A percentile compares a stretch with the other conserved stretches of the same genome.
These are phyloP conservation scores for Tetragnatha versicolor DNA, from an alignment of 1,140 invertebrate genomes.

Conservation along the genomic window DNA sequence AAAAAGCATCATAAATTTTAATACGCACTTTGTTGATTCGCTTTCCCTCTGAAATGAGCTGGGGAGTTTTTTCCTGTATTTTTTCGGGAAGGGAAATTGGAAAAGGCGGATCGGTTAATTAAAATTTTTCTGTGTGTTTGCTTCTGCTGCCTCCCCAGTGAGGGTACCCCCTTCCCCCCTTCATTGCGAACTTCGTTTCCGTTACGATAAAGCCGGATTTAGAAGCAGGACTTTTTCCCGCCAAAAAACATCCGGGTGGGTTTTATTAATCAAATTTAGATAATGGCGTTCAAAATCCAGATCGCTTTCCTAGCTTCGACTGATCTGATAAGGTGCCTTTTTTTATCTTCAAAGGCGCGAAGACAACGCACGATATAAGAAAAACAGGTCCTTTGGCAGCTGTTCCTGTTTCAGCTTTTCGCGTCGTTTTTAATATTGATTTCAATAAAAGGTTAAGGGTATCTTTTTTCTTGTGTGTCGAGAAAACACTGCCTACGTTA, in stretches of 20 bases:
- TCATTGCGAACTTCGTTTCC: neutral
- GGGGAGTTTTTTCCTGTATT: constrained; percentile 10
- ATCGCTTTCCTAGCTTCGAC: too few relatives aligned
- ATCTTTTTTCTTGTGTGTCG: too few relatives aligned
- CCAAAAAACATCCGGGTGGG: constrained; percentile 23
- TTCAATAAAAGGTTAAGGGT: too few relatives aligned
- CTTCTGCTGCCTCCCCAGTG: neutral
- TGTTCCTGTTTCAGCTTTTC: too few relatives aligned
- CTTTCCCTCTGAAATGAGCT: constrained; percentile 16
- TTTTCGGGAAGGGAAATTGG: constrained; percentile 2
- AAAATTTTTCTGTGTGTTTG: constrained; percentile 20
- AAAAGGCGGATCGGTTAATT: constrained; percentile 46
- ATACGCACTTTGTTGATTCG: constrained; percentile 30
- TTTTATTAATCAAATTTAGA: constrained; percentile 49
- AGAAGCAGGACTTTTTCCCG: neutral
- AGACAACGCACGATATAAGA: too few relatives aligned
- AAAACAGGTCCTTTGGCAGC: too few relatives aligned
- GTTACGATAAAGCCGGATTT: neutral
- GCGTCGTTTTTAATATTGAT: too few relatives aligned
- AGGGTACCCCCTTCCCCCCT: neutral
- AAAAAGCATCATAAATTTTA: constrained; percentile 32
- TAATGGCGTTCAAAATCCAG: too few relatives aligned
- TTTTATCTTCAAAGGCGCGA: too few relatives aligned
- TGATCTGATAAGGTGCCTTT: too few relatives aligned
- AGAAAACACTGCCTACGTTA: too few relatives aligned